These are phyloP conservation scores for Rattus norvegicus DNA, from an alignment of 2,113 vertebrate species.

Conservation along the genomic window GRCr8 NC_086029.1:24187001-24187500, in stretches of 20 bases:
- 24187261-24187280: not conserved
- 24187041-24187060: not conserved
- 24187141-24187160: not conserved
- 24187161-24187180: fast-evolving
- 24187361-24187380: not conserved
- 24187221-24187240: not conserved
- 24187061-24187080: not conserved
- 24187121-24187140: not conserved
- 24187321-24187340: not conserved
- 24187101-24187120: not conserved
- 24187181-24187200: not conserved
- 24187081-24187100: not conserved
- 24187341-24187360: not conserved
- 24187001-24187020: not conserved
- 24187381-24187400: not conserved
- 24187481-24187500: not conserved
- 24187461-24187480: not conserved
- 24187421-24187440: not conserved
- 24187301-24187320: not conserved
- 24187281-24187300: not conserved
- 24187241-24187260: not conserved
- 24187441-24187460: too few species aligned
- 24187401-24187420: not conserved
- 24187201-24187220: not conserved
- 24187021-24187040: too few species aligned